phyloP scores from a whole-genome alignment of 2,888 invertebrate species.

The Drosophila picticornis region DNA sequence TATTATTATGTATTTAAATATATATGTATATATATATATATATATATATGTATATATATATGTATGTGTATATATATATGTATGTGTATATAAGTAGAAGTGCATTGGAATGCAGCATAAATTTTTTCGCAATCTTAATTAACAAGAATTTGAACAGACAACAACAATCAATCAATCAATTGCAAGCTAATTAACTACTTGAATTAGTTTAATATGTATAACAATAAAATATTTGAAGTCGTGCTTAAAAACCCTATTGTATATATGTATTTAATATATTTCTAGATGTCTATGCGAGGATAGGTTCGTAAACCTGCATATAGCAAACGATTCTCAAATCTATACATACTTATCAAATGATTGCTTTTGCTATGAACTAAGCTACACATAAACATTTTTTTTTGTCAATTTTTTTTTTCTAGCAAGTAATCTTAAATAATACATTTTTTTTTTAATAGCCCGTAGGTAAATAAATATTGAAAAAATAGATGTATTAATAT shows the following conservation, averaged over 20 bases:
- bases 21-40: not conserved
- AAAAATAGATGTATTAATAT: slow-evolving; percentile 31
- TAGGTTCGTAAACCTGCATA: slow-evolving; percentile 3
- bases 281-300: slow-evolving; percentile 53
- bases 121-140: slow-evolving; percentile 21
- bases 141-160: slow-evolving; percentile 16
- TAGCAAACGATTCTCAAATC: slow-evolving; percentile 48
- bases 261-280: slow-evolving; percentile 50
- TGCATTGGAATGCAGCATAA: slow-evolving; percentile 17
- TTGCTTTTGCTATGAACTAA: slow-evolving; percentile 41
- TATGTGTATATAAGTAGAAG: slow-evolving; percentile 39
- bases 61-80: slow-evolving; percentile 12
- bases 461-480: slow-evolving; percentile 38
- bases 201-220: slow-evolving; percentile 5
- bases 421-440: slow-evolving; percentile 22
- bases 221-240: slow-evolving; percentile 1
- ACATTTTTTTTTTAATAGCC: slow-evolving; percentile 37
- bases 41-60: not conserved
- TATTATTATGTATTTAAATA: slow-evolving; percentile 10
- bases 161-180: slow-evolving; percentile 22
- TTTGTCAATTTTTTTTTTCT: slow-evolving; percentile 37
- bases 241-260: slow-evolving; percentile 32
- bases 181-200: slow-evolving; percentile 18
- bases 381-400: slow-evolving; percentile 26
- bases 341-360: slow-evolving; percentile 28